These are phyloP conservation scores for Falco naumanni DNA, from an alignment of 2,797 vertebrate species.

Conservation along the genomic window DNA sequence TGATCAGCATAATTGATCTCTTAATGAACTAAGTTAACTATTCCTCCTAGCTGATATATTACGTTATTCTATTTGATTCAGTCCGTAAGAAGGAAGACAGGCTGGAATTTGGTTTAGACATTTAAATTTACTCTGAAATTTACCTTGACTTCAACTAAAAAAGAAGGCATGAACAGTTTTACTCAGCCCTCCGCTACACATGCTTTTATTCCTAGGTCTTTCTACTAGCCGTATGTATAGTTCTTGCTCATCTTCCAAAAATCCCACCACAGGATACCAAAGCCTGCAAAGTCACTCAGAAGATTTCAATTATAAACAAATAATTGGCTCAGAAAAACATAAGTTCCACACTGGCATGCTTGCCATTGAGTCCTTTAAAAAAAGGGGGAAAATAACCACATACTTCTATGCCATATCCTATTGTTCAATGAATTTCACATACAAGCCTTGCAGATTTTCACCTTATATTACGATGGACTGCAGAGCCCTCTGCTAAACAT, in stretches of 20 bases:
- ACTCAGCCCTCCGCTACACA: background rate
- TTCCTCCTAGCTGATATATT: background rate
- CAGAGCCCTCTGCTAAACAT: background rate
- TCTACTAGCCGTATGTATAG: background rate
- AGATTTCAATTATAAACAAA: conserved; percentile 18
- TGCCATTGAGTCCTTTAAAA: background rate
- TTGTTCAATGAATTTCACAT: background rate
- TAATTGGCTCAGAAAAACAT: background rate
- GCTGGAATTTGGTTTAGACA: background rate
- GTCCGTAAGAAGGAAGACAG: background rate
- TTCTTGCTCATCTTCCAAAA: background rate
- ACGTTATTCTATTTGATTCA: background rate
- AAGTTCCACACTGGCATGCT: background rate
- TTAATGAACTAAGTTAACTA: background rate
- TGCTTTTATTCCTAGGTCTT: background rate
- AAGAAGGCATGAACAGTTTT: background rate
- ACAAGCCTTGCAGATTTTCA: background rate
- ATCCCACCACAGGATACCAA: background rate
- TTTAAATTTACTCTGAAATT: background rate
- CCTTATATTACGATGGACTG: background rate
- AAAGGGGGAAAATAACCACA: background rate
- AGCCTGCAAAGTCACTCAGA: background rate
- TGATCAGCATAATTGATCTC: background rate
- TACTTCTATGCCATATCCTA: background rate
- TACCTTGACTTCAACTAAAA: background rate